Conservation (phyloP, 2,888 invertebrate genomes). For the Odontomyia ornata region DNA sequence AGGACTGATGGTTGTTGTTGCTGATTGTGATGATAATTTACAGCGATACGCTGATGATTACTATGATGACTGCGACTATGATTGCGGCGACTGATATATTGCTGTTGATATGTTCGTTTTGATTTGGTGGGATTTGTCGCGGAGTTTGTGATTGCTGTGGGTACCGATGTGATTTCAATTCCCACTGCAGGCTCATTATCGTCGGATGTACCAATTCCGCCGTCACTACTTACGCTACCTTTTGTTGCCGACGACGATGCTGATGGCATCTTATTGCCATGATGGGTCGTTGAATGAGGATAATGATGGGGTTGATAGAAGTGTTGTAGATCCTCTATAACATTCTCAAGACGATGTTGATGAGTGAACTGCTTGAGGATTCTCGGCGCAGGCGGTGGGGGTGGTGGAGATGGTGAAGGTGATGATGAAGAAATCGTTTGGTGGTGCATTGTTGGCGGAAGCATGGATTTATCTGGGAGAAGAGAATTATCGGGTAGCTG, state of each 20-base stretch:
- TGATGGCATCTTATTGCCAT: slow-evolving; percentile 30
- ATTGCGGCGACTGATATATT: slow-evolving; percentile 4
- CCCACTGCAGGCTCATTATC: slow-evolving; percentile 26
- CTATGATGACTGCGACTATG: slow-evolving; percentile 21
- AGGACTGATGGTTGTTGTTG: not conserved
- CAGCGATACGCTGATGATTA: slow-evolving; percentile 19
- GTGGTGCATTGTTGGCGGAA: not conserved
- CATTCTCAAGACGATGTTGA: slow-evolving; percentile 54
- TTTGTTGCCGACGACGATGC: slow-evolving; percentile 31
- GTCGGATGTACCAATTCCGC: slow-evolving; percentile 36
- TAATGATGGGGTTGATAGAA: slow-evolving; percentile 57
- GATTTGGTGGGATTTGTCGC: slow-evolving; percentile 17
- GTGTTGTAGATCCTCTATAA: slow-evolving; percentile 59
- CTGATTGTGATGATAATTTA: slow-evolving; percentile 14
- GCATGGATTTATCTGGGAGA: slow-evolving; percentile 7
- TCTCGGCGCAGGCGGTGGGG: slow-evolving; percentile 4
- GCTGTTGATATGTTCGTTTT: slow-evolving; percentile 33
- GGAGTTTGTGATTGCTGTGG: not conserved
- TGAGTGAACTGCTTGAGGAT: slow-evolving; percentile 12
- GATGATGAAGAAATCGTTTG: slow-evolving; percentile 10
- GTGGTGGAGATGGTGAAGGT: slow-evolving; percentile 24
- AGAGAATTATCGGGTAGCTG: slow-evolving; percentile 3
- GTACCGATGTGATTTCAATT: not conserved
- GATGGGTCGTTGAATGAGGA: slow-evolving; percentile 19
- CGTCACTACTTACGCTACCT: slow-evolving; percentile 35